These are phyloP conservation scores for Drosophila seclusa DNA, from an alignment of 2,888 invertebrate genomes.

Conservation along the genomic window DNA sequence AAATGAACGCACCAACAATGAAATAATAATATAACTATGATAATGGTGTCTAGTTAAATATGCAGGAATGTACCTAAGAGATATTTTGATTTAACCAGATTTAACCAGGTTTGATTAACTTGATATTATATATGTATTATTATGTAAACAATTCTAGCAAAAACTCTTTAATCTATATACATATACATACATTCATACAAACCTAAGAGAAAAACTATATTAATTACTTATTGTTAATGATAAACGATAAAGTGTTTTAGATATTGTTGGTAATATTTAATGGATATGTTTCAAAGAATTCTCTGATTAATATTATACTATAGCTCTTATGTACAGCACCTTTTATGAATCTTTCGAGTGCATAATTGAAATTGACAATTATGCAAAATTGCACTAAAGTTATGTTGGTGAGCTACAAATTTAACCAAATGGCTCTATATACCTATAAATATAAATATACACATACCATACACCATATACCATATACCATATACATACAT, in stretches of 20 bases:
- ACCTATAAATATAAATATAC: slow-evolving; percentile 28
- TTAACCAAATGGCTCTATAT: slow-evolving; percentile 39
- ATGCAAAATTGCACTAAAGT: slow-evolving; percentile 44
- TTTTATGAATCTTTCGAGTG: slow-evolving; percentile 35
- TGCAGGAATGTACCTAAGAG: slow-evolving; percentile 63
- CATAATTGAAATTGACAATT: slow-evolving; percentile 26
- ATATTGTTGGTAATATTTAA: slow-evolving; percentile 49
- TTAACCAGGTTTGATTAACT: slow-evolving; percentile 35
- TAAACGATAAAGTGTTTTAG: slow-evolving; percentile 43
- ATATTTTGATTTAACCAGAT: slow-evolving; percentile 43
- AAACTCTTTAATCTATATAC: slow-evolving; percentile 48
- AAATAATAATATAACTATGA: slow-evolving; percentile 15
- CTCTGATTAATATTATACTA: slow-evolving; percentile 45
- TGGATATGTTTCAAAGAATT: slow-evolving; percentile 43
- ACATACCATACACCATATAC: slow-evolving; percentile 15
- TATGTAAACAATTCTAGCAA: slow-evolving; percentile 42
- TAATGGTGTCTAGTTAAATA: slow-evolving; percentile 47
- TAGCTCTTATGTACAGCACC: slow-evolving; percentile 74
- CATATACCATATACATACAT: slow-evolving; percentile 38
- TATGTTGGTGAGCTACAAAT: slow-evolving; percentile 44
- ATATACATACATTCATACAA: slow-evolving; percentile 31
- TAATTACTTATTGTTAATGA: slow-evolving; percentile 58
- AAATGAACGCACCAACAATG: slow-evolving; percentile 56
- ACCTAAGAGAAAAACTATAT: slow-evolving; percentile 19
- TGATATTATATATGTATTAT: slow-evolving; percentile 32